Evolutionary conservation across 2,797 vertebrate species (phyloP).

Genomic region (Dendrocincla tyrannina): DNA sequence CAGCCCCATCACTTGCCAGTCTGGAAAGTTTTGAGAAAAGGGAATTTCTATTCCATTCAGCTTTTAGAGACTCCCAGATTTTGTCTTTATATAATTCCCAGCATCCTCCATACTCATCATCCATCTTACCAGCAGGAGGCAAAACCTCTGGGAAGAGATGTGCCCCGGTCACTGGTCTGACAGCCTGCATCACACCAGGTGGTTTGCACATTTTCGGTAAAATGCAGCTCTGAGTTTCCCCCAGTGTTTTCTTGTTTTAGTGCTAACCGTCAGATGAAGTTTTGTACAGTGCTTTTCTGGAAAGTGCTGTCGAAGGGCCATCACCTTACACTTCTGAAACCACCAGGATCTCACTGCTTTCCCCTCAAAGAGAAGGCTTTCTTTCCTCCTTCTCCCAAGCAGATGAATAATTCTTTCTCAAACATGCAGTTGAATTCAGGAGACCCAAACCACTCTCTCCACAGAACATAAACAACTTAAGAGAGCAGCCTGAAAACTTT

Average conservation of each 20-base stretch:
- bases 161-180: neutral
- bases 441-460: neutral
- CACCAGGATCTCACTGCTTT: neutral
- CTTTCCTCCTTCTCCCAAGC: neutral
- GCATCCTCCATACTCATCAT: neutral
- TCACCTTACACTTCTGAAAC: neutral
- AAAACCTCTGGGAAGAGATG: neutral
- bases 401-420: neutral
- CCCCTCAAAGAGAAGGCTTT: neutral
- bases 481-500: slow-evolving; percentile 42
- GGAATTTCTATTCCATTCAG: neutral
- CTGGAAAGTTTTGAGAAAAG: neutral
- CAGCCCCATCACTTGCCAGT: fast-evolving
- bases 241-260: neutral
- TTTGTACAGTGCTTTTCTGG: neutral
- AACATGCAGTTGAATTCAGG: neutral
- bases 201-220: neutral
- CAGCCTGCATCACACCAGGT: neutral
- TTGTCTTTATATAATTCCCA: neutral
- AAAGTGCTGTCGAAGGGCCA: neutral
- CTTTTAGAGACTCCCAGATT: neutral
- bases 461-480: slow-evolving; percentile 19
- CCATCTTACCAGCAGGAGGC: neutral
- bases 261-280: neutral
- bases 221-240: neutral